Percentiles rank a stretch among this genome's conserved stretches.
Evolutionary conservation across 2,797 vertebrate species (phyloP).

Genomic region (Percopsis omiscomaycus): DNA sequence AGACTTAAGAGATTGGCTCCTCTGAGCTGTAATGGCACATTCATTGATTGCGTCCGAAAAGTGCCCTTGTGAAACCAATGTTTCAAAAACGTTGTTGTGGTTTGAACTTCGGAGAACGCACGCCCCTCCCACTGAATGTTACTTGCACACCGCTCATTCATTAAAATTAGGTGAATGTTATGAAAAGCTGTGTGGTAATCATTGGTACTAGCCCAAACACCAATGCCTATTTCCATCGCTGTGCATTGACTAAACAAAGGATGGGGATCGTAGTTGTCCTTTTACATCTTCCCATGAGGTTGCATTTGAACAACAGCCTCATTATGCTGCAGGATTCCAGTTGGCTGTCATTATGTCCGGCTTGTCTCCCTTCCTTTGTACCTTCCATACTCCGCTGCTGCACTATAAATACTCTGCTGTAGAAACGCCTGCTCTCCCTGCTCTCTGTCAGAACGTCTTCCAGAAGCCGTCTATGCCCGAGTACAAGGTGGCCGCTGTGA

Average conservation of each 20-base stretch:
- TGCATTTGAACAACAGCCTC: background rate
- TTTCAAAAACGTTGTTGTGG: too few species aligned
- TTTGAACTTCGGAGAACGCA: too few species aligned
- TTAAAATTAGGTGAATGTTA: background rate
- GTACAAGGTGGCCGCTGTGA: slow-evolving; percentile 93
- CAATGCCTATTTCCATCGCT: background rate
- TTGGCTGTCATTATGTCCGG: background rate
- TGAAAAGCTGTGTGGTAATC: background rate
- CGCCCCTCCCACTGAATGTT: too few species aligned
- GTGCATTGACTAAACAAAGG: background rate
- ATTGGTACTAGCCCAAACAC: background rate
- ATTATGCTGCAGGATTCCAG: background rate
- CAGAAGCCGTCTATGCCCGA: slow-evolving; percentile 89
- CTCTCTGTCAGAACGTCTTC: slow-evolving; percentile 81
- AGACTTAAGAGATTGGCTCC: too few species aligned
- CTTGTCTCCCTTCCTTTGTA: too few species aligned
- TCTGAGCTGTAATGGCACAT: too few species aligned
- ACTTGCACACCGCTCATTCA: too few species aligned
- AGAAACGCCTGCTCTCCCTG: background rate
- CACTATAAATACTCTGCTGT: too few species aligned
- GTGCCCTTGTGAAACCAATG: too few species aligned
- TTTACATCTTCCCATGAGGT: background rate
- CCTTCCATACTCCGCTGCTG: too few species aligned
- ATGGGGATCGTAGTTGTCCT: background rate
- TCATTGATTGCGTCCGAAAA: too few species aligned